Evolutionary conservation across 2,888 invertebrate genomes (phyloP).

Genomic region (Pollenia amentaria): DNA sequence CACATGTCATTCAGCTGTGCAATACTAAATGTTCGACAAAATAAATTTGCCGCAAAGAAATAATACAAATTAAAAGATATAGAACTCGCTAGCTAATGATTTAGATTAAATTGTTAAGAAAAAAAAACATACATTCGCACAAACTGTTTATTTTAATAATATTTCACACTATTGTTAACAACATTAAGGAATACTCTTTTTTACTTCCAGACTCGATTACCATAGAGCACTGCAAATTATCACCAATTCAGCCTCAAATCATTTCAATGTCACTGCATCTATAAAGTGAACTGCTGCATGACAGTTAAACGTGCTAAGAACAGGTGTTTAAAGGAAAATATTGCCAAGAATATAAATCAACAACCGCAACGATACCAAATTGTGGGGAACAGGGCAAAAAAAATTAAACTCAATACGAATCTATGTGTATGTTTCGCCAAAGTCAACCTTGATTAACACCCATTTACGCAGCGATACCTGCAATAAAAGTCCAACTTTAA

Average conservation of each 20-base stretch:
- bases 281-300: slow-evolving; percentile 11
- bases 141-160: no score
- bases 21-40: no score
- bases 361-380: slow-evolving; percentile 19
- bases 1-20: no score
- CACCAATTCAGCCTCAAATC: not conserved
- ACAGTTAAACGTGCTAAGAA: slow-evolving; percentile 7
- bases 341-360: slow-evolving; percentile 23
- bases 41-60: no score
- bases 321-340: slow-evolving; percentile 32
- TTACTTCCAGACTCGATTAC: slow-evolving; percentile 23
- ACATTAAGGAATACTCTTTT: not conserved
- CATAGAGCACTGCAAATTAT: not conserved
- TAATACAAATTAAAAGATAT: no score
- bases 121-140: no score
- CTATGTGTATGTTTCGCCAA: not conserved
- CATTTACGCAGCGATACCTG: slow-evolving; percentile 32
- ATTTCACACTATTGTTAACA: not conserved
- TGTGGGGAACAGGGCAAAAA: slow-evolving; percentile 15
- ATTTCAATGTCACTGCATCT: not conserved
- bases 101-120: no score
- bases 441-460: slow-evolving; percentile 29
- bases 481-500: slow-evolving; percentile 34
- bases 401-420: slow-evolving; percentile 6
- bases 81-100: no score